Percentiles rank a stretch among this genome's conserved stretches.
phyloP scores from a whole-genome alignment of 2,888 invertebrate species.

The Ormyrus pomaceus region DNA sequence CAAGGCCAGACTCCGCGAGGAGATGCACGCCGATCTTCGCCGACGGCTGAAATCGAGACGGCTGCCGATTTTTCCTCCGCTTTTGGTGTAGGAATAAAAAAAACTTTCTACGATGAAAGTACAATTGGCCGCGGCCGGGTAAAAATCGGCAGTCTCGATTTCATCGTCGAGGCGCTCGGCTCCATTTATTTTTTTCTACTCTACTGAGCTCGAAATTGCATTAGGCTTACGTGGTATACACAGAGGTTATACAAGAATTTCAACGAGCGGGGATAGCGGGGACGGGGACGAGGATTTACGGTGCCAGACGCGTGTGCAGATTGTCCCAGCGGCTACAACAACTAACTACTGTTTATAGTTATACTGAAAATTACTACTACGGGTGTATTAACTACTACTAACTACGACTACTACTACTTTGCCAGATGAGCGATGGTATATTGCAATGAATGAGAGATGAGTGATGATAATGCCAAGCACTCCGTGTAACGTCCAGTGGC shows the following conservation, averaged over 20 bases:
- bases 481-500: conserved; percentile 35
- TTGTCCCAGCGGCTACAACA: conserved; percentile 59
- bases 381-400: not conserved
- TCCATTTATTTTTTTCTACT: not conserved
- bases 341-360: conserved; percentile 12
- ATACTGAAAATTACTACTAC: not conserved
- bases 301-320: conserved; percentile 59
- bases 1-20: conserved; percentile 30
- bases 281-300: conserved; percentile 31
- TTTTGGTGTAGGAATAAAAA: too few species aligned
- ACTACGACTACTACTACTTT: conserved; percentile 25
- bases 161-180: too few species aligned
- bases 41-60: too few species aligned
- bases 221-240: too few species aligned
- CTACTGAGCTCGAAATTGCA: conserved; percentile 3
- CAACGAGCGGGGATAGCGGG: not conserved
- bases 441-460: not conserved
- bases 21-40: not conserved
- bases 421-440: conserved; percentile 27
- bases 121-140: too few species aligned
- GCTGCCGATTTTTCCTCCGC: too few species aligned
- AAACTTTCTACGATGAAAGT: too few species aligned
- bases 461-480: conserved; percentile 19
- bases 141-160: too few species aligned
- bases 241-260: not conserved